A percentile compares a stretch with the other conserved stretches of the same genome.
Conservation (phyloP, 2,797 vertebrate genomes). For the Channallabes apus region DNA sequence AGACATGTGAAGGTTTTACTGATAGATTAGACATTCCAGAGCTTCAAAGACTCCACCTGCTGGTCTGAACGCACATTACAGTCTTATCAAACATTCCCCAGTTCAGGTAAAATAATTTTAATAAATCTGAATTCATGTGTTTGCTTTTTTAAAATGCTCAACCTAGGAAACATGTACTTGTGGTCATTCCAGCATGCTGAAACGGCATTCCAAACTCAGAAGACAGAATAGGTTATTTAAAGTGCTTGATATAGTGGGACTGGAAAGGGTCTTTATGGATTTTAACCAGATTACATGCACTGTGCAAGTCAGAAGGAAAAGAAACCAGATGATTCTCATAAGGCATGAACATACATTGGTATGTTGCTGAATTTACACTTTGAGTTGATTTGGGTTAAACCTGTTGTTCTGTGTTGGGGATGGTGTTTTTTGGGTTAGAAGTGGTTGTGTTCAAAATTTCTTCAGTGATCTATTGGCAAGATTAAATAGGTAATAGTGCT, state of each 20-base stretch:
- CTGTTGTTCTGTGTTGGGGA: not conserved
- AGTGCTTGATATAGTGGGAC: constrained; percentile 29
- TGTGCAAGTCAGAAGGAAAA: constrained; percentile 24
- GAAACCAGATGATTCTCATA: constrained; percentile 15
- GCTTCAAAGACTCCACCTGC: constrained; percentile 25
- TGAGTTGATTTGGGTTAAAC: not conserved
- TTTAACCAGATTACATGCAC: constrained; percentile 23
- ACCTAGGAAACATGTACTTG: not conserved
- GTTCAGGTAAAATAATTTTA: not conserved
- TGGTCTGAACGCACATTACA: constrained; percentile 15
- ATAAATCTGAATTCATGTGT: not conserved
- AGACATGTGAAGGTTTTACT: not conserved
- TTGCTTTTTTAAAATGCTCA: not conserved
- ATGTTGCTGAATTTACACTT: not conserved
- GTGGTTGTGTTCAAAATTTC: not conserved
- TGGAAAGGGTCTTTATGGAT: constrained; percentile 22
- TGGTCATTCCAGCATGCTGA: not conserved
- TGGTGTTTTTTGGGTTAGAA: not conserved
- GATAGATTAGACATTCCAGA: not conserved
- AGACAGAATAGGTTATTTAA: constrained; percentile 10
- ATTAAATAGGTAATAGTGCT: not conserved
- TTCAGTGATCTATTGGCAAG: constrained; percentile 1
- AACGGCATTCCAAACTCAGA: not conserved
- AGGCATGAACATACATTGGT: not conserved
- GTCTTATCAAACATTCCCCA: not conserved